Conservation (phyloP, 2,113 vertebrate genomes). For the Gymnorhina tibicen region DNA sequence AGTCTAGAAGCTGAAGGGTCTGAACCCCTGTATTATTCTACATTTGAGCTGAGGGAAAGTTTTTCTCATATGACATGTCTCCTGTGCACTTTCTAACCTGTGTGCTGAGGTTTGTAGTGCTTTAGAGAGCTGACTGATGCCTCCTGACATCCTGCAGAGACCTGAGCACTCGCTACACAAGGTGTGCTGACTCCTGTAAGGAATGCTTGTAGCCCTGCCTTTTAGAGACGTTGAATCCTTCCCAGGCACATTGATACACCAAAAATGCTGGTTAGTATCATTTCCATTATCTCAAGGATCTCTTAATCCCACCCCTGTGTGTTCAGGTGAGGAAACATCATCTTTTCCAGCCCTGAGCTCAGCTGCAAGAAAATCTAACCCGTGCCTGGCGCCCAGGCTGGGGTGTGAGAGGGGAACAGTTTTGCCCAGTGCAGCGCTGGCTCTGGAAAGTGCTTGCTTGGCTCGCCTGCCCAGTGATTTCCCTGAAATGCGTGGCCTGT, state of each 20-base stretch:
- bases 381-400: rapidly evolving
- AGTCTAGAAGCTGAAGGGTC: background rate
- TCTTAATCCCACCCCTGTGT: background rate
- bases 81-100: background rate
- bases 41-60: background rate
- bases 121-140: background rate
- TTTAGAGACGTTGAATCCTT: background rate
- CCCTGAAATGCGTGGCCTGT: background rate
- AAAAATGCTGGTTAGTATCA: background rate
- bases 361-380: background rate
- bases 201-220: background rate
- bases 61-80: background rate
- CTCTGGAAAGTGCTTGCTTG: background rate
- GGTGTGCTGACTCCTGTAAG: background rate
- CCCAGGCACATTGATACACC: background rate
- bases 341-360: background rate
- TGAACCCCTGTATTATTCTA: background rate
- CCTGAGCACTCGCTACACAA: background rate
- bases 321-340: background rate
- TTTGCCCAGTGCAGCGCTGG: rapidly evolving
- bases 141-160: background rate
- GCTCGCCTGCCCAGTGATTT: background rate
- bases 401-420: background rate
- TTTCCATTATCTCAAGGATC: background rate
- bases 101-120: background rate